A percentile compares a stretch with the other conserved stretches of the same genome.
Conservation (phyloP, 2,888 invertebrate genomes). For the Meloe dianella region DNA sequence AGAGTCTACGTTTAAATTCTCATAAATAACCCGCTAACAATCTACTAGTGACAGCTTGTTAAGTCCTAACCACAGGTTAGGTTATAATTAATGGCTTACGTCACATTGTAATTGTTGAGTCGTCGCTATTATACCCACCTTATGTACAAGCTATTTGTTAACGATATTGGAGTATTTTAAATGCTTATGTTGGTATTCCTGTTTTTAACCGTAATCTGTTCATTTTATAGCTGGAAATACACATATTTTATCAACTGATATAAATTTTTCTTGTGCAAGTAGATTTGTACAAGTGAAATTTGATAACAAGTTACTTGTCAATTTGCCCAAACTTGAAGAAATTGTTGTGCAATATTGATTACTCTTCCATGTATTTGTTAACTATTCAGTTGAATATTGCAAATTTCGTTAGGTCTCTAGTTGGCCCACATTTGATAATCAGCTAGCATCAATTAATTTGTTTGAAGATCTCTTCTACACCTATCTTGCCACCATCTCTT, state of each 20-base stretch:
- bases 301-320: no score
- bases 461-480: no score
- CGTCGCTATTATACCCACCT: conserved; percentile 60
- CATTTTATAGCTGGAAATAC: neutral
- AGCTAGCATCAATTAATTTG: no score
- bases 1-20: conserved; percentile 60
- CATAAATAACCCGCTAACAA: conserved; percentile 63
- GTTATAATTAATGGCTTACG: conserved; percentile 63
- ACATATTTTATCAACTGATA: neutral
- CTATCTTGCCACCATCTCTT: no score
- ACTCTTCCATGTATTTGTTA: no score
- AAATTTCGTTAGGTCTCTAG: no score
- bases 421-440: no score
- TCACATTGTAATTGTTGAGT: conserved; percentile 61
- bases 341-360: no score
- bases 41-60: conserved; percentile 63
- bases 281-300: no score
- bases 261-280: no score
- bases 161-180: conserved; percentile 57
- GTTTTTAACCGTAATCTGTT: conserved; percentile 20
- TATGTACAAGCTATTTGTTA: conserved; percentile 54
- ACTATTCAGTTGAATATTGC: no score
- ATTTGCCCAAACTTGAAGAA: no score
- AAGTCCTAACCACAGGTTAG: conserved; percentile 63
- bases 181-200: conserved; percentile 52